These are phyloP conservation scores for Listrodromus nycthemerus DNA, from an alignment of 2,888 invertebrate genomes.

Conservation along the genomic window DNA sequence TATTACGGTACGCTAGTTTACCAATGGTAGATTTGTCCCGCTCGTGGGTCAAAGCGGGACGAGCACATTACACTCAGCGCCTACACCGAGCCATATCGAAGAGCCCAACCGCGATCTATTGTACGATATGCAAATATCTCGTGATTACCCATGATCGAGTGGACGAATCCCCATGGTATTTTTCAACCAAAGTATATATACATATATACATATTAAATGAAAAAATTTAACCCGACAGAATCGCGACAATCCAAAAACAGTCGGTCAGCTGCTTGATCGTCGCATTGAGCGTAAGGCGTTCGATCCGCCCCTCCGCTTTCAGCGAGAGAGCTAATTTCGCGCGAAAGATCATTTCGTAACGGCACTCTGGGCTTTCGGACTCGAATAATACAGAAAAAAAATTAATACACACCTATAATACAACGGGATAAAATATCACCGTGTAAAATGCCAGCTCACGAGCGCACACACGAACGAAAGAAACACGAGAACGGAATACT, in stretches of 20 bases:
- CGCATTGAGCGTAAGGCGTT: too few relatives aligned
- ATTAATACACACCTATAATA: constrained; percentile 14
- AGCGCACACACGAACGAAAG: background rate
- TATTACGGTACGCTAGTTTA: constrained; percentile 26
- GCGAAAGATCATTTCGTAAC: constrained; percentile 33
- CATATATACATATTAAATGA: background rate
- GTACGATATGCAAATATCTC: constrained; percentile 35
- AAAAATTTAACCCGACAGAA: background rate
- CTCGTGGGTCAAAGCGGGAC: background rate
- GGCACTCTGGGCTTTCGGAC: constrained; percentile 38
- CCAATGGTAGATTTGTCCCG: background rate
- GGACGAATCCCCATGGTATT: background rate
- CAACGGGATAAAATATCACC: background rate
- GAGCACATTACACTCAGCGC: background rate
- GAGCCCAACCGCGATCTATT: constrained; percentile 30
- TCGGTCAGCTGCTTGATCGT: background rate
- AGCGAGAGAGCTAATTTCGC: background rate
- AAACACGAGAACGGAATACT: constrained; percentile 59
- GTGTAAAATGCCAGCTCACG: background rate
- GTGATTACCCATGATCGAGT: background rate
- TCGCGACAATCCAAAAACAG: background rate
- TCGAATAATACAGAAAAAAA: constrained; percentile 10
- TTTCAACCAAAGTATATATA: background rate
- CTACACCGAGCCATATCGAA: constrained; percentile 45
- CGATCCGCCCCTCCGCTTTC: too few relatives aligned